Evolutionary conservation across 2,888 invertebrate species (phyloP), one percentile per base, ranked within the genome.

Genomic region (Drosophila quinaria): DNA sequence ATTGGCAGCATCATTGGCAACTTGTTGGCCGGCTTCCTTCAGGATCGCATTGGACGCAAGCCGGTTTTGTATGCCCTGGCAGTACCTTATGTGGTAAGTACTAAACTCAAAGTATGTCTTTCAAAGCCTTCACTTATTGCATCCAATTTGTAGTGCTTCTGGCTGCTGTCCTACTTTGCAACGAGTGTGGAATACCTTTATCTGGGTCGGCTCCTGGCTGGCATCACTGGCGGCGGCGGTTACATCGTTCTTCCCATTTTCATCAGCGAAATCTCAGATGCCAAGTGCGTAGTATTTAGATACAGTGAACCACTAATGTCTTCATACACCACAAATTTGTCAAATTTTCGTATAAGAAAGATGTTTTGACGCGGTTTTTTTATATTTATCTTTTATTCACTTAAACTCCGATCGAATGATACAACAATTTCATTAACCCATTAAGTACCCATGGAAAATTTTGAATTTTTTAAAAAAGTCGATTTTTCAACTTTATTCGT

Each of bases 241-340:
- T 92, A 89, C 52, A 78, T 92, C 6, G 85, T 89, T 0, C 58
- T 92, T 4, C 92, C 93, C 39, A 87, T 92, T 15, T 93, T 87
- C 60, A 87, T 92, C 1, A 86, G 91, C 13, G 93, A 93, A 80
- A 93, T 93, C 52, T 87, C 92, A 1, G 91, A 92, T 67, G 74
- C 85, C 25, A 84, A 80, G 92, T 92, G 63, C 78, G 90, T 65
- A 0, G 0, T 4, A 39, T 0, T 0, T 41, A 25, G 19, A 19
- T n/a, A n/a, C n/a, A n/a, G n/a, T n/a, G n/a, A n/a, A n/a, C n/a
- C n/a, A n/a, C n/a, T n/a, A n/a, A n/a, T n/a, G n/a, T n/a, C n/a
- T n/a, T n/a, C n/a, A n/a, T n/a, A n/a, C n/a, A n/a, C n/a, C n/a
- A n/a, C n/a, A n/a, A n/a, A n/a, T n/a, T n/a, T n/a, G n/a, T n/a